Evolutionary conservation across 37 sponge, comb jelly and placozoan genomes (phyloP), one percentile per base, ranked within the genome.

Genomic region (Beroe ovata): DNA sequence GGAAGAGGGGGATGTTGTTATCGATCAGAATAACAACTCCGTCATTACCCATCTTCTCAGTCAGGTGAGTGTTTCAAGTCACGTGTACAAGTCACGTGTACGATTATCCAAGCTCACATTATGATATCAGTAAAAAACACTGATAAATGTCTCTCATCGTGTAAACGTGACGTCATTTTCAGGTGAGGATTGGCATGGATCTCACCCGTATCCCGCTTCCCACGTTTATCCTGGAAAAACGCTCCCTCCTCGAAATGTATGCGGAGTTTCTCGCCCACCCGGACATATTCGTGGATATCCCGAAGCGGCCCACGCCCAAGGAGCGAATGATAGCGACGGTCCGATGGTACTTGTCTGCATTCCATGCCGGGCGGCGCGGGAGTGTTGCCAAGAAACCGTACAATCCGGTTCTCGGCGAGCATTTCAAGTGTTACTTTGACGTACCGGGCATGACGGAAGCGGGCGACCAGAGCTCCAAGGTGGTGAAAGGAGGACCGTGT

Each of bases 211-310:
- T 97, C 8, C 90, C 92, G 1, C 93, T 97, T 0, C 99, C 99
- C 0, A 97, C 99, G 0, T 97, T 97, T 91, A 97, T 97, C 71
- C 92, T 97, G 38, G 99, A 97, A 93, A 95, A 95, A 90, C 64
- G 93, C n/a, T 97, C 99, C 4, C 94, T 97, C 39, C 91, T 97
- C 88, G 99, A 97, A 89, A 97, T 97, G 99, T 97, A 95, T 69
- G 96, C 99, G 0, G 99, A 97, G 71, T 94, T 97, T 91, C 88
- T 97, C 21, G 93, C 99, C 39, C 96, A 97, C 63, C 93, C 99
- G 0, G 96, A 97, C 91, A 58, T 94, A 25, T 94, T 96, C 88
- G 91, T 92, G 58, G 93, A 94, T 22, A 94, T 97, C 89, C 89
- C 95, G 0, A 91, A 94, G 66, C 38, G 89, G 19, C 60, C 64